Base-by-base conservation (phyloP, 2,113 vertebrate species). In the Mormoops blainvillei region DNA sequence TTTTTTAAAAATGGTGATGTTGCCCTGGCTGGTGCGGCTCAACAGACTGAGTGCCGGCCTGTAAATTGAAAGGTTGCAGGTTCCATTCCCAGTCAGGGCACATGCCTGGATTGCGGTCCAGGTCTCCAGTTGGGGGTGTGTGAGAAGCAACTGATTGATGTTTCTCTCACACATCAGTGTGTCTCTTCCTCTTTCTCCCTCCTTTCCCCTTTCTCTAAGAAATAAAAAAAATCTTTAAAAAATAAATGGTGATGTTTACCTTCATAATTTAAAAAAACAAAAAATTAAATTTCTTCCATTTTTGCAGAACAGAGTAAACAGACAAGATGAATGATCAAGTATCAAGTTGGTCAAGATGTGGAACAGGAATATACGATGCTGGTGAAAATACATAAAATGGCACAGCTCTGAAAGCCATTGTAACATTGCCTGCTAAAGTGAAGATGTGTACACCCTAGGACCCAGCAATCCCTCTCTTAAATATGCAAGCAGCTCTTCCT, bases 201-300 rank as follows among this genome's bases (percentile, higher is more conserved):
- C 24, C 10, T 61, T 28, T 61, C 58, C 58, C 26, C 58, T n/a
- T n/a, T 36, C n/a, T n/a, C n/a, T n/a, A 61, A 61, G 24, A 61
- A 61, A 61, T 58, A 24, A 58, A 58, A 26, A 61, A 61, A 61
- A 28, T 71, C 48, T 88, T 70, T 80, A 41, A 61, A 61, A 54
- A 61, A 61, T 58, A 58, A 77, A 67, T 4, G 58, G 38, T 85
- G 41, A 26, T 56, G 89, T 45, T 80, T 38, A 89, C 31, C 68
- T 95, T 81, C 65, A 52, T 50, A 93, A 95, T 76, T 92, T 76
- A 93, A 70, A 92, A 50, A 22, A 65, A 22, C 14, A 85, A 93
- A 86, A 52, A 24, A 24, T 19, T 45, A 54, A 84, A 94, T 82
- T 61, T 61, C 56, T 86, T 94, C 74, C 20, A 78, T 52, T 80